Percentiles rank a stretch among this genome's conserved stretches.
Evolutionary conservation across 2,113 vertebrate genomes (phyloP).

Genomic region (Xiphophorus couchianus): DNA sequence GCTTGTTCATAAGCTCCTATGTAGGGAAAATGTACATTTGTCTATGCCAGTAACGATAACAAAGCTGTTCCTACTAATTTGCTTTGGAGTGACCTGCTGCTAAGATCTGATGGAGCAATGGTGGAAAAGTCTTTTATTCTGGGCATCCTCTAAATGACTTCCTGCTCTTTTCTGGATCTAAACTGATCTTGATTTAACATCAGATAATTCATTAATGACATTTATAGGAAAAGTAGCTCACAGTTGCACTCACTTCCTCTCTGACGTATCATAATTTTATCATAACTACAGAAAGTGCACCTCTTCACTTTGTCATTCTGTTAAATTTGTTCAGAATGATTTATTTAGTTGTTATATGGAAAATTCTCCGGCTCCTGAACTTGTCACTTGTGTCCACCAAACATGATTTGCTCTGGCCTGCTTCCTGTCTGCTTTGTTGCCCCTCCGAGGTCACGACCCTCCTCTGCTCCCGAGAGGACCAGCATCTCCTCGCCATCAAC

Average conservation of each 20-base stretch:
- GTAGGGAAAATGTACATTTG: not conserved
- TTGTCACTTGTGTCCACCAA: constrained; percentile 15
- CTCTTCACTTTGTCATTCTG: not conserved
- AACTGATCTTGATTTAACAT: not conserved
- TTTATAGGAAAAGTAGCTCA: not conserved
- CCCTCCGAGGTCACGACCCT: constrained; percentile 56
- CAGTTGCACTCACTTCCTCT: not conserved
- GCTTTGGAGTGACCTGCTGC: not conserved
- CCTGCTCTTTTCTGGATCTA: not conserved
- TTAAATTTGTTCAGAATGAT: constrained; percentile 5
- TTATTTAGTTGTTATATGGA: constrained; percentile 19
- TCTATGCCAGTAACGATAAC: not conserved
- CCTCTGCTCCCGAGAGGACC: constrained; percentile 42
- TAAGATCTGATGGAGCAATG: not conserved
- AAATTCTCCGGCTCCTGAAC: constrained; percentile 24
- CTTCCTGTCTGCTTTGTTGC: constrained; percentile 45
- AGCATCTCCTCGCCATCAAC: constrained; percentile 71
- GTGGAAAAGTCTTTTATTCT: not conserved
- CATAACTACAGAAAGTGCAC: not conserved
- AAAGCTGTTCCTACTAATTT: not conserved
- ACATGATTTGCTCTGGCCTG: constrained; percentile 24
- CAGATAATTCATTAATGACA: not conserved
- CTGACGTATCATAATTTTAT: not conserved
- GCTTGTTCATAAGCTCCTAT: not conserved
- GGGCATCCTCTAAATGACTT: not conserved